Percentiles rank a stretch among this genome's conserved stretches.
Conservation (phyloP, 2,113 vertebrate species). For the Sminthopsis crassicaudata region DNA sequence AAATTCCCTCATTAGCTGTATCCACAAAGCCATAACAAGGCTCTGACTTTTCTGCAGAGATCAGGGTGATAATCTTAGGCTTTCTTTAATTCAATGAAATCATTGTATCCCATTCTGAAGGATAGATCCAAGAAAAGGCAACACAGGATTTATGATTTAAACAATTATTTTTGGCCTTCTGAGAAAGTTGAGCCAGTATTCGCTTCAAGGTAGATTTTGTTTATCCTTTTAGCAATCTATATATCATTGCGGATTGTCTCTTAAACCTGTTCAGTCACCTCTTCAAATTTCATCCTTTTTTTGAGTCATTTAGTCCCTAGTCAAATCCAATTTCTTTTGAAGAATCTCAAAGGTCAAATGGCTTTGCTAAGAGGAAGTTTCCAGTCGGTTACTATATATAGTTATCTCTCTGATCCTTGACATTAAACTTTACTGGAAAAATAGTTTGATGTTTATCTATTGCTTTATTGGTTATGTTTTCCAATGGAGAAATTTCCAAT, state of each 20-base stretch:
- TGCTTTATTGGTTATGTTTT: background rate
- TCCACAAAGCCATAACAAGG: background rate
- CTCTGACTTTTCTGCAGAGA: background rate
- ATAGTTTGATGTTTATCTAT: background rate
- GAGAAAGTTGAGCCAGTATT: background rate
- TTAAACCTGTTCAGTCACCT: background rate
- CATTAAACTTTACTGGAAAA: background rate
- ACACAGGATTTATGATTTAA: background rate
- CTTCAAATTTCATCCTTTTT: background rate
- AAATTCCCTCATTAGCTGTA: too few relatives aligned
- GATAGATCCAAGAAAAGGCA: background rate
- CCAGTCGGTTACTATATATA: background rate
- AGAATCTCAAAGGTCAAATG: background rate
- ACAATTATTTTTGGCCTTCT: background rate
- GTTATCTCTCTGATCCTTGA: background rate
- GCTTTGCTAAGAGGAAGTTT: background rate
- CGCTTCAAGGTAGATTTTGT: background rate
- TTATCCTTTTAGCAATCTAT: background rate
- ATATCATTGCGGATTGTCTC: background rate
- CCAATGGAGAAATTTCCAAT: background rate
- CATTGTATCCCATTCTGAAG: background rate
- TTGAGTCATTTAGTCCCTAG: background rate
- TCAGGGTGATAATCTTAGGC: background rate
- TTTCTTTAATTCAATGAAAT: background rate
- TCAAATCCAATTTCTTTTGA: background rate